Percentiles rank a stretch among this genome's conserved stretches.
Evolutionary conservation across 2,797 vertebrate species (phyloP).

Genomic region (Ficedula albicollis): DNA sequence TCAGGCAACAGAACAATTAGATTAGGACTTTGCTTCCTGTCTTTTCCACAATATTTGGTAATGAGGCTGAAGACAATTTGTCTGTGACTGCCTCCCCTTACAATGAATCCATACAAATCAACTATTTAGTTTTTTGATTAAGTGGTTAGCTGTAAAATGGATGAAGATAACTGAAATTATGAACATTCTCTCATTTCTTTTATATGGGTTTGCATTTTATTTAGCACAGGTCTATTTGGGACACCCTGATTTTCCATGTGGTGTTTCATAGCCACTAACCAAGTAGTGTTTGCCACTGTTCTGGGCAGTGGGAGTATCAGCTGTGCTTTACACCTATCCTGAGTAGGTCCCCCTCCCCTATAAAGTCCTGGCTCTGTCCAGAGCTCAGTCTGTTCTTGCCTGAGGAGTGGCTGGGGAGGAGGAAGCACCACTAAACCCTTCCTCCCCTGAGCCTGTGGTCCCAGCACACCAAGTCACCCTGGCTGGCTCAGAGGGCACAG

Average conservation of each 20-base stretch:
- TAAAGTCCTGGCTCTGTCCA: neutral
- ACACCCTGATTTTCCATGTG: neutral
- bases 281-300: neutral
- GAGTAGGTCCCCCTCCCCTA: neutral
- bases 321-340: neutral
- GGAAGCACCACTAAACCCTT: neutral
- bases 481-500: neutral
- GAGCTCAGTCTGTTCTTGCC: neutral
- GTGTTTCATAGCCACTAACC: neutral
- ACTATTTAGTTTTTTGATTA: constrained; percentile 58
- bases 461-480: rapidly evolving
- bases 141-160: constrained; percentile 35
- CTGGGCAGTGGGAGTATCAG: neutral
- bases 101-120: constrained; percentile 25
- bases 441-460: rapidly evolving
- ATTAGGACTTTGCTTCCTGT: constrained; percentile 63
- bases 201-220: neutral
- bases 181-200: neutral
- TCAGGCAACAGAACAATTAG: constrained; percentile 51
- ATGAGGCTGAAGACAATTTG: constrained; percentile 53
- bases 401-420: neutral
- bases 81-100: constrained; percentile 11
- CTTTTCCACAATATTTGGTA: constrained; percentile 26
- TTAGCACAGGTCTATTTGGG: neutral
- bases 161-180: neutral